Conservation (phyloP, 2,888 invertebrate genomes). For the Pheosia gnoma region DNA sequence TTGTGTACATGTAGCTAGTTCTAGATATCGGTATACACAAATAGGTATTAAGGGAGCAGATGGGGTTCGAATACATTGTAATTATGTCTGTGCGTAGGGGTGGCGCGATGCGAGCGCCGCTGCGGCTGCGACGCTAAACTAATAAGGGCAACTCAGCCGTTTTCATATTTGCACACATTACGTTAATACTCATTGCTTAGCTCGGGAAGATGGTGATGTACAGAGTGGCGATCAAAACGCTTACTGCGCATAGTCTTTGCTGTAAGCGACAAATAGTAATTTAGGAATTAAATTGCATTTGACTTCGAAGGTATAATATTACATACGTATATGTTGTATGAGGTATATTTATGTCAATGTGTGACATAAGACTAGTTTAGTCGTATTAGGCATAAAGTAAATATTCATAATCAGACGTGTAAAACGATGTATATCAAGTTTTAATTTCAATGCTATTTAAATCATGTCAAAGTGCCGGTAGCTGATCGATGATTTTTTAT, state of each 20-base stretch:
- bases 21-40: slow-evolving; percentile 40
- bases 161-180: slow-evolving; percentile 78
- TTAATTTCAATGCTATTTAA: background rate
- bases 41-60: slow-evolving; percentile 36
- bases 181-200: slow-evolving; percentile 70
- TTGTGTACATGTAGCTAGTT: slow-evolving; percentile 1
- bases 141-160: slow-evolving; percentile 71
- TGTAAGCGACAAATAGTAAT: too few relatives aligned
- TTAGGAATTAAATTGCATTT: too few relatives aligned
- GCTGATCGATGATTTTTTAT: background rate
- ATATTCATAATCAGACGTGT: background rate
- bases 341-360: background rate
- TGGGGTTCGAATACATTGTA: slow-evolving; percentile 58
- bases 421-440: background rate
- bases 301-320: too few relatives aligned
- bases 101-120: slow-evolving; percentile 37
- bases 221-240: slow-evolving; percentile 43
- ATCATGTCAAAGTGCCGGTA: background rate
- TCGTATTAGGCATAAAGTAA: background rate
- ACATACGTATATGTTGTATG: too few relatives aligned
- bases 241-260: background rate
- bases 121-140: slow-evolving; percentile 61
- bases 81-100: slow-evolving; percentile 59
- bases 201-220: slow-evolving; percentile 50
- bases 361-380: background rate